Evolutionary conservation across 1,140 invertebrate genomes (phyloP).

Genomic region (Cydia fagiglandana): DNA sequence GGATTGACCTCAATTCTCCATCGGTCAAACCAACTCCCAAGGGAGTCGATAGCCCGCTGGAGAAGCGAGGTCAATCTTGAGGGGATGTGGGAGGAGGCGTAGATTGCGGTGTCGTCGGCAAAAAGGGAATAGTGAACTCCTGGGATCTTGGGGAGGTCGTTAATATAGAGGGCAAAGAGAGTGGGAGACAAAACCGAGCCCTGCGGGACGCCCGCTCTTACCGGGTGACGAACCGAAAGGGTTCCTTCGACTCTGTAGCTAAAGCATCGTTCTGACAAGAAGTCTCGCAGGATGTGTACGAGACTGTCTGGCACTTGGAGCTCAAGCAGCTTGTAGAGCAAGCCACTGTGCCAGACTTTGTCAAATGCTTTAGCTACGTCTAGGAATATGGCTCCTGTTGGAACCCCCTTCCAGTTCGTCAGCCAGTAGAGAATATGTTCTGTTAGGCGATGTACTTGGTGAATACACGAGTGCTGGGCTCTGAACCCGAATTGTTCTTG

Average conservation of each 20-base stretch:
- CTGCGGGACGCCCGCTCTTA: conserved; percentile 33
- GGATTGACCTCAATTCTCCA: conserved; percentile 49
- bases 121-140: conserved; percentile 36
- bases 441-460: conserved; percentile 1
- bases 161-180: background rate
- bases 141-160: conserved; percentile 17
- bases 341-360: conserved; percentile 35
- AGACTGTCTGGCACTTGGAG: conserved; percentile 30
- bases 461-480: background rate
- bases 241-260: conserved; percentile 19
- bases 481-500: conserved; percentile 31
- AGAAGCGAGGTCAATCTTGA: conserved; percentile 31
- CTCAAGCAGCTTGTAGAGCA: conserved; percentile 35
- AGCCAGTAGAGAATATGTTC: conserved; percentile 14
- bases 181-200: conserved; percentile 33
- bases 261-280: conserved; percentile 11
- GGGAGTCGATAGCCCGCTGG: conserved; percentile 37
- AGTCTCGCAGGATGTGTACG: conserved; percentile 25
- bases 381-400: conserved; percentile 35
- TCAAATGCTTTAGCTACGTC: conserved; percentile 41
- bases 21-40: conserved; percentile 40
- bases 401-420: background rate
- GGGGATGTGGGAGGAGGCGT: conserved; percentile 24
- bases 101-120: conserved; percentile 48
- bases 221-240: background rate